Percentiles rank a stretch among this genome's conserved stretches.
These are phyloP conservation scores for Threskiornis aethiopicus DNA, from an alignment of 2,797 vertebrate genomes.

Conservation along the genomic window DNA sequence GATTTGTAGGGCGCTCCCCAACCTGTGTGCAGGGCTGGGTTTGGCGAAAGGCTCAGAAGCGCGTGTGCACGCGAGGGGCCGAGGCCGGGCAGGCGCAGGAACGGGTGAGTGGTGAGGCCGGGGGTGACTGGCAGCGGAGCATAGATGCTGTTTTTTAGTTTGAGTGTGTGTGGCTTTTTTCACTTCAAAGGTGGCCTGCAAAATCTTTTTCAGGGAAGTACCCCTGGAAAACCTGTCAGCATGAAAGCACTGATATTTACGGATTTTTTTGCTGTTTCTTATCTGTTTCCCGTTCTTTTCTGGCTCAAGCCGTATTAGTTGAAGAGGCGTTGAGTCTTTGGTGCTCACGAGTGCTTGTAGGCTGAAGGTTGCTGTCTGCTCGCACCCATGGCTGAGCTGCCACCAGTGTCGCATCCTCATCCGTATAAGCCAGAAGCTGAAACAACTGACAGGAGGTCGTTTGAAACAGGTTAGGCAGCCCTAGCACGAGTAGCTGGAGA, in stretches of 20 bases:
- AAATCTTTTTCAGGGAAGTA: background rate
- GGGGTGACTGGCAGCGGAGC: accelerated
- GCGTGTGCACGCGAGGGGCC: accelerated
- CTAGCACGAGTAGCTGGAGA: background rate
- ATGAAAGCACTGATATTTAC: background rate
- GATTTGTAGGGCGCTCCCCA: background rate
- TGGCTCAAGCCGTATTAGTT: background rate
- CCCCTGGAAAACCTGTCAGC: background rate
- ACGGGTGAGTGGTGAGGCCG: background rate
- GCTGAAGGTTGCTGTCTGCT: background rate
- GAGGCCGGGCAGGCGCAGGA: background rate
- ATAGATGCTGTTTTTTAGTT: background rate
- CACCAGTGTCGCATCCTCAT: background rate
- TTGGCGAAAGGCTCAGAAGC: background rate
- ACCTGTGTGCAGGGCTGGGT: background rate
- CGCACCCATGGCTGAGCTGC: background rate
- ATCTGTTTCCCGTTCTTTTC: background rate
- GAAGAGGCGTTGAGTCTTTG: background rate
- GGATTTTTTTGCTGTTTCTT: background rate
- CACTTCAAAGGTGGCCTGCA: background rate
- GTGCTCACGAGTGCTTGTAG: background rate
- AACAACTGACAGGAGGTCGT: background rate
- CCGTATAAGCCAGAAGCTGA: background rate
- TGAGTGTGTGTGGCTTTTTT: background rate
- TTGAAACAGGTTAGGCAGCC: background rate